phyloP scores from a whole-genome alignment of 2,113 vertebrate species.

The Aegotheles bennettii region DNA sequence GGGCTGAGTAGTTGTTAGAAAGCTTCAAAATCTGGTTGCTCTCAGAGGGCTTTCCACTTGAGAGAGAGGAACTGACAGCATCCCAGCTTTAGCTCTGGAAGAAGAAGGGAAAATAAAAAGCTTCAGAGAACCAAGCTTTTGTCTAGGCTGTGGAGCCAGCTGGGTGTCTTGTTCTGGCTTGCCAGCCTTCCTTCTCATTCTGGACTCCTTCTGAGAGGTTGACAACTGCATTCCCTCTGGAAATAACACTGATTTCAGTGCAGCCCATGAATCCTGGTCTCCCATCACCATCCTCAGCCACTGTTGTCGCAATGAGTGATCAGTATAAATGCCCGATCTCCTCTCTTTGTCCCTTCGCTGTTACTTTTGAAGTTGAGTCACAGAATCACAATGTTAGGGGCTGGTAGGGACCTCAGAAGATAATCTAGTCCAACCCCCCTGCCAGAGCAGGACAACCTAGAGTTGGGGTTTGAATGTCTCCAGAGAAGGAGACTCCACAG shows the following conservation, averaged over 20 bases:
- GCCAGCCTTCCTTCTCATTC: neutral
- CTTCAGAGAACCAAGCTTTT: neutral
- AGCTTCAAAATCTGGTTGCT: neutral
- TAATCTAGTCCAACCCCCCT: no score
- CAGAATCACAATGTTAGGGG: no score
- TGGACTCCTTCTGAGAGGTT: neutral
- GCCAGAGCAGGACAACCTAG: no score
- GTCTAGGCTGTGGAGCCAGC: neutral
- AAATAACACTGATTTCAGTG: neutral
- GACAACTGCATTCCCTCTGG: neutral
- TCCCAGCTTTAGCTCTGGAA: neutral
- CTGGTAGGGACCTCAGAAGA: no score
- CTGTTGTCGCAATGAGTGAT: neutral
- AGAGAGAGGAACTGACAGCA: neutral
- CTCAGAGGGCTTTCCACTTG: neutral
- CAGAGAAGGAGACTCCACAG: no score
- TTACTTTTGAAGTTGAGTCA: neutral
- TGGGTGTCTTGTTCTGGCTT: neutral
- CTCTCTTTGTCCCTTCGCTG: neutral
- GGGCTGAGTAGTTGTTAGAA: neutral
- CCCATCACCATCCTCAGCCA: neutral
- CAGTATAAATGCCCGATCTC: neutral
- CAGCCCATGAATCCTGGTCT: neutral
- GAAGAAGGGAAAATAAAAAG: neutral
- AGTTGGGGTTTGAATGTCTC: no score